Evolutionary conservation across 2,113 vertebrate genomes (phyloP), one percentile per base, ranked within the genome.

Genomic region (Piprites chloris): DNA sequence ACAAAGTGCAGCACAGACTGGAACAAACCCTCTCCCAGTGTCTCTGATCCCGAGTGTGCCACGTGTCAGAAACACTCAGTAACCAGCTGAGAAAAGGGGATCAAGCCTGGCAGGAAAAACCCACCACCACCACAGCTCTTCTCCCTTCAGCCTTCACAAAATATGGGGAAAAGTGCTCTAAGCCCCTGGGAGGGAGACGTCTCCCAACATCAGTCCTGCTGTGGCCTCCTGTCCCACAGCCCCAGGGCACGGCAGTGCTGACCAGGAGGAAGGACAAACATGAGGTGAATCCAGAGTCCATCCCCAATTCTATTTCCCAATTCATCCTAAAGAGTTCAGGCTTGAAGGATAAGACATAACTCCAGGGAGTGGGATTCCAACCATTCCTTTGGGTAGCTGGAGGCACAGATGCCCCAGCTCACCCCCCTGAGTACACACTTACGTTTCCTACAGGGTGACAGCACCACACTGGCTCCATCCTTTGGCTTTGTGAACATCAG

Each of bases 61-160:
- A 59, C 22, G 7, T 5, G 49, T 30, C 93, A 42, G 30, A 33
- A 91, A 42, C 9, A 1, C 28, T 12, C 53, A 21, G 62, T 3
- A 0, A 12, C 18, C 1, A 4, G 59, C 23, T 4, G 1, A 14
- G 71, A 46, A 35, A 47, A 39, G 30, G 24, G 52, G 27, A 73
- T 6, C 6, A 23, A 74, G 49, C 20, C n/a, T 50, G 14, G 73
- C 30, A 15, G 47, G 86, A 68, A 78, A 78, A 65, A 9, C n/a
- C 15, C 56, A n/a, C 27, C 49, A 21, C 15, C 35, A 17, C 47
- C 47, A 11, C 0, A 0, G 27, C 26, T 27, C n/a, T 91, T 59
- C 39, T 20, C 27, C 49, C 50, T 11, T 26, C 19, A 32, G 5
- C 11, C 9, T 12, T 61, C 13, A 3, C 7, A 26, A 61, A 79